Evolutionary conservation across 2,113 vertebrate species (phyloP).

Genomic region (human (Homo sapiens)): DNA sequence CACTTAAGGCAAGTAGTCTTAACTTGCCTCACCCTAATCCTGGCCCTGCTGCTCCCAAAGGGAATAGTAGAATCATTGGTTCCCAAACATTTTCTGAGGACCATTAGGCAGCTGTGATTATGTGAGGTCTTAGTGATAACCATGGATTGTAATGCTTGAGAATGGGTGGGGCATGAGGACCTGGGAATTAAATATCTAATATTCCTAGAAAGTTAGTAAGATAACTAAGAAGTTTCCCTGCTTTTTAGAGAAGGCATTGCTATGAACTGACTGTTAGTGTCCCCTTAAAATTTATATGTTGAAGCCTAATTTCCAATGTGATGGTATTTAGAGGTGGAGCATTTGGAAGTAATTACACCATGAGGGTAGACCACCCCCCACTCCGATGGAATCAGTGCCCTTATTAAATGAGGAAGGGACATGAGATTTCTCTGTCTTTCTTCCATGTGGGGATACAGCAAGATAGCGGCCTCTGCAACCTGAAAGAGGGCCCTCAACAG

Average conservation of each 20-base stretch:
- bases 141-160: not conserved
- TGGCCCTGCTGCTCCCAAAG: not conserved
- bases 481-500: not conserved
- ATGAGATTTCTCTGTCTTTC: not conserved
- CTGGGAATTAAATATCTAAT: not conserved
- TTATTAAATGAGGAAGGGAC: not conserved
- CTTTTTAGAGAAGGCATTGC: not conserved
- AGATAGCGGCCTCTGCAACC: not conserved
- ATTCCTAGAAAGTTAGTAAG: not conserved
- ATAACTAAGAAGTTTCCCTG: not conserved
- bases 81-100: not conserved
- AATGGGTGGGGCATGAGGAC: not conserved
- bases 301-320: not conserved
- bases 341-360: not conserved
- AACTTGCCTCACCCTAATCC: not conserved
- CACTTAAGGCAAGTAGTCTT: not conserved
- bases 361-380: fast-evolving
- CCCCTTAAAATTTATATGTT: not conserved
- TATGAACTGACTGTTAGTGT: not conserved
- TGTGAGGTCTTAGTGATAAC: not conserved
- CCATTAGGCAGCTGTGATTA: not conserved
- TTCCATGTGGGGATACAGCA: not conserved
- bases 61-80: not conserved
- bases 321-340: no score
- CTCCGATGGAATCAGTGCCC: not conserved